A percentile compares a stretch with the other conserved stretches of the same genome.
phyloP scores from a whole-genome alignment of 64 coral and sea anemone species.

The Orbicella faveolata region DNA sequence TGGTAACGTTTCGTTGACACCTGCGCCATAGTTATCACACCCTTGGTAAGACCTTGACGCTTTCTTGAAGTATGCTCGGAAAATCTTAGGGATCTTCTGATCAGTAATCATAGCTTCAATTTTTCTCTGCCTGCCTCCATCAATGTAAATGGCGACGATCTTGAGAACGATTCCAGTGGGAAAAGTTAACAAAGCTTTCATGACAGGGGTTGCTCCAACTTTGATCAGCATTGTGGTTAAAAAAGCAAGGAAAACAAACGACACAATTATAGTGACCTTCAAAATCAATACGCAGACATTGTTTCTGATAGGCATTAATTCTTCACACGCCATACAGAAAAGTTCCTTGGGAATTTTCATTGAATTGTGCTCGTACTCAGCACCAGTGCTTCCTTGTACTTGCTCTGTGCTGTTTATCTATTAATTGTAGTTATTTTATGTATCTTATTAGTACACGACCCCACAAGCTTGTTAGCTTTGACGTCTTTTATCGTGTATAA shows the following conservation, averaged over 20 bases:
- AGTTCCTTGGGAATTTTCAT: constrained; percentile 18
- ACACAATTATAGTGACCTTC: neutral
- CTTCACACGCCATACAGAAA: constrained; percentile 1
- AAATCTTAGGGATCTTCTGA: neutral
- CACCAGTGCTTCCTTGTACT: neutral
- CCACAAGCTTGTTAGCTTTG: too few species aligned
- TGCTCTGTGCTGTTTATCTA: neutral
- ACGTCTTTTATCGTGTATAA: too few species aligned
- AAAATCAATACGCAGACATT: neutral
- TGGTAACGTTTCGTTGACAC: neutral
- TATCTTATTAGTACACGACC: too few species aligned
- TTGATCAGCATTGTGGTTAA: neutral
- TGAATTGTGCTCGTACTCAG: neutral
- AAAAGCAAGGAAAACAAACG: neutral
- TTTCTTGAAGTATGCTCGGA: neutral
- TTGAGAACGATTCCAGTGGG: neutral
- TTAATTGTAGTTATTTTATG: too few species aligned
- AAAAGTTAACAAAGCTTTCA: neutral
- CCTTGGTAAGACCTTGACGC: neutral
- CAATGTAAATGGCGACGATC: constrained; percentile 1
- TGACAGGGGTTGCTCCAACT: neutral
- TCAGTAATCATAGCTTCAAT: neutral
- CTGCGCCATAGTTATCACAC: neutral
- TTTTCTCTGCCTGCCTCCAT: neutral
- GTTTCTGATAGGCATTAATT: constrained; percentile 12